Conservation (phyloP, 2,888 invertebrate species). For the Brachylomia viminalis region DNA sequence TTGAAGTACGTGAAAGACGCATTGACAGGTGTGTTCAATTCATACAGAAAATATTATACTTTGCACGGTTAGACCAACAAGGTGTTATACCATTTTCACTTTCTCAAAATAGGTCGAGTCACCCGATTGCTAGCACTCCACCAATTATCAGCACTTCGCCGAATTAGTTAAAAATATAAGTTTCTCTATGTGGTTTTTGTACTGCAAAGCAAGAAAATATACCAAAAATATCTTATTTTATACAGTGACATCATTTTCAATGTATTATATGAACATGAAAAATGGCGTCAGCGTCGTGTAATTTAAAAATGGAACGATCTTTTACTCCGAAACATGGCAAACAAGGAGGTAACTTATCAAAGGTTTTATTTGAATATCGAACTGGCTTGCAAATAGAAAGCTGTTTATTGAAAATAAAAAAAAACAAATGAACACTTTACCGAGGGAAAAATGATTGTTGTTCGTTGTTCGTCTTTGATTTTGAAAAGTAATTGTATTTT, state of each 20-base stretch:
- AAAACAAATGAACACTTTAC: too few species aligned
- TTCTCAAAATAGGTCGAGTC: not conserved
- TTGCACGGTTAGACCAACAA: not conserved
- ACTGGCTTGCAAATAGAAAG: too few species aligned
- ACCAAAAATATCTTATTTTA: not conserved
- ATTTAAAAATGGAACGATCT: too few species aligned
- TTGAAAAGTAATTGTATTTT: too few species aligned
- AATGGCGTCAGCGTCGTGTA: not conserved
- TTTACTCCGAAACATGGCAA: too few species aligned
- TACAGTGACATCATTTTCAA: not conserved
- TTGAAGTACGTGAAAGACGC: slow-evolving; percentile 89
- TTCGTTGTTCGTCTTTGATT: too few species aligned
- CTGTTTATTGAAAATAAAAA: too few species aligned
- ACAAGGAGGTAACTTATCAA: too few species aligned
- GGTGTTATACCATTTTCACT: not conserved
- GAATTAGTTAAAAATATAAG: not conserved
- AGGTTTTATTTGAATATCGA: too few species aligned
- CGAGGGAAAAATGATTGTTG: too few species aligned
- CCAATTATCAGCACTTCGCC: not conserved
- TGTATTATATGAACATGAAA: not conserved
- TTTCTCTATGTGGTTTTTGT: not conserved
- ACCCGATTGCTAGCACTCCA: not conserved
- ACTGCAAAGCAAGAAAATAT: not conserved
- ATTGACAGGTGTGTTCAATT: slow-evolving; percentile 81
- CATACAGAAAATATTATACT: not conserved